Evolutionary conservation across 1,140 invertebrate genomes (phyloP).

Genomic region (Pollicipes pollicipes): DNA sequence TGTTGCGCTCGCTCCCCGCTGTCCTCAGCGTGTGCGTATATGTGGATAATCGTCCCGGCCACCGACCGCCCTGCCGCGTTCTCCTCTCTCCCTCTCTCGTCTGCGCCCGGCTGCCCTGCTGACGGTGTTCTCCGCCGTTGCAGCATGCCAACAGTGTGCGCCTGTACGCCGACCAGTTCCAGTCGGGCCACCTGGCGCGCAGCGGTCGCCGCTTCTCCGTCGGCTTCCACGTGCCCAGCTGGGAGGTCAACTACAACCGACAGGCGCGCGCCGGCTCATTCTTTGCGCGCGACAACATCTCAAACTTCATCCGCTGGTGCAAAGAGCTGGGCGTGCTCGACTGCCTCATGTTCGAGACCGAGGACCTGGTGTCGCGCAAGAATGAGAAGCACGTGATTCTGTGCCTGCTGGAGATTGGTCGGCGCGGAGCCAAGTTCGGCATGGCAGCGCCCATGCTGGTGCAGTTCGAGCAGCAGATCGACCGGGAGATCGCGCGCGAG

Average conservation of each 20-base stretch:
- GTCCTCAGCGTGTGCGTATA: no score
- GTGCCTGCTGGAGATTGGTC: conserved; percentile 75
- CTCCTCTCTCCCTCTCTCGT: no score
- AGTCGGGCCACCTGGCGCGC: conserved; percentile 15
- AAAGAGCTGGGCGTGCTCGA: conserved; percentile 65
- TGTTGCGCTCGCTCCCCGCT: no score
- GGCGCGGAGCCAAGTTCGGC: conserved; percentile 68
- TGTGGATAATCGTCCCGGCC: no score
- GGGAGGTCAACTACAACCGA: conserved; percentile 21
- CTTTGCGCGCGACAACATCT: conserved; percentile 89
- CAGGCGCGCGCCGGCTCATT: conserved; percentile 56
- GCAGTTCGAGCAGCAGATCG: conserved; percentile 91
- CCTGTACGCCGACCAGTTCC: conserved; percentile 46
- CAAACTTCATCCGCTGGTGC: conserved; percentile 87
- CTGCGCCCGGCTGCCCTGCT: no score
- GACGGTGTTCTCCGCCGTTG: no score
- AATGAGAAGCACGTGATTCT: conserved; percentile 92
- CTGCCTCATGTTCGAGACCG: conserved; percentile 85
- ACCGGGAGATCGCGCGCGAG: conserved; percentile 63
- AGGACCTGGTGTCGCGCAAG: conserved; percentile 84
- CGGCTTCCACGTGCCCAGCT: conserved; percentile 19
- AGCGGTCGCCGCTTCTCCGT: conserved; percentile 24
- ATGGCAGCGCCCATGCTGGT: conserved; percentile 87
- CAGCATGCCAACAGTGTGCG: conserved; percentile 80
- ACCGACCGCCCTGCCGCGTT: no score